Evolutionary conservation across 1,140 invertebrate species (phyloP).

Genomic region (Plodia interpunctella): DNA sequence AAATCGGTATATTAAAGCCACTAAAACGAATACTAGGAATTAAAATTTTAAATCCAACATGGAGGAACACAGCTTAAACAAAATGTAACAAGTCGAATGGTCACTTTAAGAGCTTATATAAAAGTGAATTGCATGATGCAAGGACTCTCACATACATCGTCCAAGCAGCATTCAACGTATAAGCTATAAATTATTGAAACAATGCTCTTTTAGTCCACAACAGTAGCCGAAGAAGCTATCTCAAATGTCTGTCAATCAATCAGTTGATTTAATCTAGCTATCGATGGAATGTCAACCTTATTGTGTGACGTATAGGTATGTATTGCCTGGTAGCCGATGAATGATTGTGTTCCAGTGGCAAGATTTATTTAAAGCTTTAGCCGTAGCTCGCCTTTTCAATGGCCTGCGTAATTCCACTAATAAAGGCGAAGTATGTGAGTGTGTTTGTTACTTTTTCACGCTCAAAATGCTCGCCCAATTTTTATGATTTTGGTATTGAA

Average conservation of each 20-base stretch:
- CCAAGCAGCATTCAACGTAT: not conserved
- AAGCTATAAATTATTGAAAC: not conserved
- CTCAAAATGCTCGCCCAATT: too few relatives aligned
- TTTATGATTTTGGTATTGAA: too few relatives aligned
- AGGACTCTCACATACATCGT: not conserved
- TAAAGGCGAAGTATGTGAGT: too few relatives aligned
- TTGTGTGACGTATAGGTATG: conserved; percentile 5
- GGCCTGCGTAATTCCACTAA: too few relatives aligned
- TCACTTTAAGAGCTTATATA: not conserved
- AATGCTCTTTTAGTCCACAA: not conserved
- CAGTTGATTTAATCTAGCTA: not conserved
- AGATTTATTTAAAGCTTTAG: not conserved
- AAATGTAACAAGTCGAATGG: not conserved
- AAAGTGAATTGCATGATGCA: not conserved
- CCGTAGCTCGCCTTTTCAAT: too few relatives aligned
- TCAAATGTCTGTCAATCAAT: not conserved
- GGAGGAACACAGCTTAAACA: not conserved
- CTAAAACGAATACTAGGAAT: too few relatives aligned
- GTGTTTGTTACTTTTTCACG: too few relatives aligned
- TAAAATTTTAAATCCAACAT: not conserved
- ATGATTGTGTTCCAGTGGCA: not conserved
- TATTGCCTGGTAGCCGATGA: not conserved
- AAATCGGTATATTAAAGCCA: too few relatives aligned
- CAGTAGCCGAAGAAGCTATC: not conserved
- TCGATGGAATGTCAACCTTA: not conserved